phyloP scores from a whole-genome alignment of 2,888 invertebrate species.

The Lochmaea crataegi region DNA sequence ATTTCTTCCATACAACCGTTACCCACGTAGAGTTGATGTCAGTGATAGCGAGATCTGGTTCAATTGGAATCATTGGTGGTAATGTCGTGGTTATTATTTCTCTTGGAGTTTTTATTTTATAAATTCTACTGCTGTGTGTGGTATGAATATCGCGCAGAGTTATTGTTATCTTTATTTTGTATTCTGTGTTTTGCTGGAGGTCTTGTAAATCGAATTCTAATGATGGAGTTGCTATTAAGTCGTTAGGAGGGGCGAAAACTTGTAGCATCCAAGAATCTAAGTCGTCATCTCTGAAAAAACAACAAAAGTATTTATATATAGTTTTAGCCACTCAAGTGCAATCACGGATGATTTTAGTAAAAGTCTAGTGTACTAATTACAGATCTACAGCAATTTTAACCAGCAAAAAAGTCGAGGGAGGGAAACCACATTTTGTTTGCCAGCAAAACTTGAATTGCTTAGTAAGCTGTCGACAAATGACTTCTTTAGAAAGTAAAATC shows the following conservation, averaged over 20 bases:
- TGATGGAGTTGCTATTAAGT: conserved; percentile 86
- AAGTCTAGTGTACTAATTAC: too few relatives aligned
- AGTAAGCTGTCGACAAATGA: too few relatives aligned
- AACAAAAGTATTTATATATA: too few relatives aligned
- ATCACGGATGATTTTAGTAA: too few relatives aligned
- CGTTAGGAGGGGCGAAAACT: conserved; percentile 88
- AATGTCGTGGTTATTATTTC: conserved; percentile 66
- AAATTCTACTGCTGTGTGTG: conserved; percentile 81
- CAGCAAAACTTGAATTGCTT: too few relatives aligned
- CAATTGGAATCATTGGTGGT: conserved; percentile 74
- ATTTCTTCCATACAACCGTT: conserved; percentile 84
- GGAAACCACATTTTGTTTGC: too few relatives aligned
- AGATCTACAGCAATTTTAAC: too few relatives aligned
- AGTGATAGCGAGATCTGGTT: conserved; percentile 78
- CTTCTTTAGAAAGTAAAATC: too few relatives aligned
- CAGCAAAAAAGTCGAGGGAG: too few relatives aligned
- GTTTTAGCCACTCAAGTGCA: too few relatives aligned
- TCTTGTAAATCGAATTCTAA: conserved; percentile 85
- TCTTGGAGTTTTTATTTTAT: conserved; percentile 78
- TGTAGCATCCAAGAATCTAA: conserved; percentile 83
- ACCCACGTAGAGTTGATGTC: conserved; percentile 84
- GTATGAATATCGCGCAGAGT: conserved; percentile 81
- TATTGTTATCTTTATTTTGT: conserved; percentile 85
- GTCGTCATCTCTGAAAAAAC: conserved; percentile 67
- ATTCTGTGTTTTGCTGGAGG: conserved; percentile 81